Evolutionary conservation across 2,113 vertebrate genomes (phyloP), one percentile per base, ranked within the genome.

Genomic region (Scomber japonicus): DNA sequence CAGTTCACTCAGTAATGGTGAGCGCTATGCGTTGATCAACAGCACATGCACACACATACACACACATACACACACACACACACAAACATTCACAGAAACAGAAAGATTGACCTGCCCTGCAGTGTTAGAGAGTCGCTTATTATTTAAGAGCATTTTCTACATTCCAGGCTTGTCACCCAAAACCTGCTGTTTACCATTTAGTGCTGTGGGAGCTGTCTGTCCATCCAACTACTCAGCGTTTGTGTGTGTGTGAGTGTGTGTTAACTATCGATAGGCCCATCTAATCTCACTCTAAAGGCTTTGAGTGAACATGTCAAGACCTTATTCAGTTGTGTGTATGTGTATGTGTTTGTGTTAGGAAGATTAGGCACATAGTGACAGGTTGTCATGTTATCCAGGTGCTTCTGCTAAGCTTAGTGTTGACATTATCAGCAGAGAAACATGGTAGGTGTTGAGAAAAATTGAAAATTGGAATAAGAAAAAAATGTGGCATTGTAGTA

Each of bases 151-250:
- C 86, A 85, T 90, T 90, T 92, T 93, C 84, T 24, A 65, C 89
- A 93, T 93, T 92, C 89, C 89, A 77, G 70, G 19, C 64, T 15
- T 80, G 90, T 92, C 90, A 90, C 82, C 72, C 86, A 86, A 90
- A 92, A 90, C 90, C 80, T 86, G 75, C 53, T 91, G 88, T 92
- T 92, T 90, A 89, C 78, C 78, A 63, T 63, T 78, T 62, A 78
- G 76, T 82, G 64, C 84, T 85, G 88, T 85, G 77, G 77, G 86
- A 91, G 84, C 84, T 79, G 92, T 88, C 84, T 79, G 92, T 88
- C 79, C 75, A 82, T 86, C 86, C 72, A 76, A 16, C 69, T 70
- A 24, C 77, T 88, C 51, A 5, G 15, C 14, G 68, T 55, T 46
- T 15, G 31, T 69, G 35, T 21, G 68, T 59, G 44, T 54, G 46